Evolutionary conservation across 2,797 vertebrate species (phyloP), one percentile per base, ranked within the genome.

Genomic region (Gambusia yucatana): DNA sequence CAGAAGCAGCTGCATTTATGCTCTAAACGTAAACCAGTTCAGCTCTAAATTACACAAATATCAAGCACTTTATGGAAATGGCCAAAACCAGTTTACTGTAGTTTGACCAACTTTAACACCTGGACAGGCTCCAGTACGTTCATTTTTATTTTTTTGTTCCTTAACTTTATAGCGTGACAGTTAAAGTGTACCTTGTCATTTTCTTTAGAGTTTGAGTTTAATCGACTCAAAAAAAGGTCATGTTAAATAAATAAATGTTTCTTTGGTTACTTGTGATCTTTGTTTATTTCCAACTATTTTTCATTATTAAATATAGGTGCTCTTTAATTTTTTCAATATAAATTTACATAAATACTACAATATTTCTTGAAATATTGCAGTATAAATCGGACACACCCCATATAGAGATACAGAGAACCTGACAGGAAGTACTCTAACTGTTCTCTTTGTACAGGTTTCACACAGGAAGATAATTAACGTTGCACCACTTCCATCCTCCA

Each of bases 401-500:
- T 22, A 10, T 7, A 1, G 25, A 9, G n/a, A n/a, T n/a, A 39
- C 61, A 63, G 63, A n/a, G 43, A 70, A 6, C 22, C 25, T 44
- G 25, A 44, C 41, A 70, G 67, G 67, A 70, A 70, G 25, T 13
- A 28, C 41, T n/a, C 43, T 0, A 14, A 44, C 25, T 70, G 67
- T 44, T 70, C 67, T 70, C 20, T 17, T 22, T 70, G 22, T 70
- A 8, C 41, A 44, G 16, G 41, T 69, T 70, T 70, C 67, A 70
- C 67, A 70, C 67, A 70, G 67, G 39, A 43, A 70, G 67, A 43
- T 44, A 39, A 70, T 70, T 17, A 70, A 41, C 13, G 41, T 70
- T 28, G 41, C 67, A 70, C 41, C 22, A 70, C 11, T 25, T 44
- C 11, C 41, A 44, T 44, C 22, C 67, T 70, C 67, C 5, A 70